Percentiles rank a stretch among this genome's conserved stretches.
Evolutionary conservation across 2,797 vertebrate genomes (phyloP).

Genomic region (Melopsittacus undulatus): DNA sequence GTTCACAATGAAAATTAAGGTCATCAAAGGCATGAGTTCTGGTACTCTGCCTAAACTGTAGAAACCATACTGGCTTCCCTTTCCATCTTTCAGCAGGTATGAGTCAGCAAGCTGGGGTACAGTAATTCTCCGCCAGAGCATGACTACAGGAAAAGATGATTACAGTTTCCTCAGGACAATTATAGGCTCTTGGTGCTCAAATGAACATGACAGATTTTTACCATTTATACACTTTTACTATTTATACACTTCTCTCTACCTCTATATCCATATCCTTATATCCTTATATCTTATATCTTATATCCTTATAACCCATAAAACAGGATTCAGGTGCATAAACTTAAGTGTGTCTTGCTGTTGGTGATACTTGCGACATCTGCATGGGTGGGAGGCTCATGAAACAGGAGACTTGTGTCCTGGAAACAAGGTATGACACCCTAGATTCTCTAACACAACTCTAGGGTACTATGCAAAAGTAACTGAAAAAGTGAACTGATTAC

Average conservation of each 20-base stretch:
- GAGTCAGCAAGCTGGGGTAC: conserved; percentile 51
- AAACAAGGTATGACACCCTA: neutral
- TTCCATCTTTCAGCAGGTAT: conserved; percentile 55
- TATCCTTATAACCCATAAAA: neutral
- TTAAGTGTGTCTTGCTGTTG: neutral
- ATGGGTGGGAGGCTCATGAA: neutral
- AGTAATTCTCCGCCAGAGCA: conserved; percentile 13
- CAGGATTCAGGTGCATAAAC: neutral
- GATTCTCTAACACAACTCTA: neutral
- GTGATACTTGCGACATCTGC: neutral
- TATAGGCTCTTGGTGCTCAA: neutral
- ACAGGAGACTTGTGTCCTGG: neutral
- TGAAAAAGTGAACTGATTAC: neutral
- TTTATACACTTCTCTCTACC: neutral
- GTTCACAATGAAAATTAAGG: conserved; percentile 37
- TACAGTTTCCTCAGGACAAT: neutral
- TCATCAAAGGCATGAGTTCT: conserved; percentile 19
- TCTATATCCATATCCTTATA: neutral
- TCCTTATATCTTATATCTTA: too few species aligned
- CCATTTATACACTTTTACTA: neutral
- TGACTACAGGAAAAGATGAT: neutral
- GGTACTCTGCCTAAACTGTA: conserved; percentile 23
- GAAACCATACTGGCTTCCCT: conserved; percentile 47
- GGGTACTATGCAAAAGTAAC: neutral
- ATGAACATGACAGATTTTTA: neutral